phyloP scores from a whole-genome alignment of 2,888 invertebrate species.

The Tenodera sinensis region DNA sequence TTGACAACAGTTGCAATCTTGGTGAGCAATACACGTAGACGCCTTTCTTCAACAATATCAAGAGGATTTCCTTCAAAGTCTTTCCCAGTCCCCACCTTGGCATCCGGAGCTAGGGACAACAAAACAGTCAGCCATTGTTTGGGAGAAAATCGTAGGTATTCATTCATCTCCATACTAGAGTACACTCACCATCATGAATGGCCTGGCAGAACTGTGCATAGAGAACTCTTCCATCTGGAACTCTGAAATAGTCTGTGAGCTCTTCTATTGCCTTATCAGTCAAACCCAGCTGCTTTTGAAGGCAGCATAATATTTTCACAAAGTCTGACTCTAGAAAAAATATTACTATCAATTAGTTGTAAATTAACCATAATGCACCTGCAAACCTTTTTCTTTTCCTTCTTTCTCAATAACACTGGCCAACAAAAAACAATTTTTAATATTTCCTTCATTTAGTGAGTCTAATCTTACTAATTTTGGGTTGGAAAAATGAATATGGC shows the following conservation, averaged over 20 bases:
- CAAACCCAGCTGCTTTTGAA: constrained; percentile 63
- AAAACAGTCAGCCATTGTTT: not conserved
- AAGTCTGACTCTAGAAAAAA: constrained; percentile 63
- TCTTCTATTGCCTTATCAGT: constrained; percentile 69
- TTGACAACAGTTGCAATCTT: constrained; percentile 63
- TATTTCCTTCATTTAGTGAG: too few relatives aligned
- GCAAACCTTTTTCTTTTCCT: too few relatives aligned
- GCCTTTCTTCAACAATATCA: constrained; percentile 62
- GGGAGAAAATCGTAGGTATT: too few relatives aligned
- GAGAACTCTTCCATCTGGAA: constrained; percentile 72
- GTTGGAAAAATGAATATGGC: too few relatives aligned
- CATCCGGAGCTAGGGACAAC: not conserved
- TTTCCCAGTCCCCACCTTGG: constrained; percentile 59
- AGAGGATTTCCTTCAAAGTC: constrained; percentile 63
- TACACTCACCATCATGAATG: constrained; percentile 55
- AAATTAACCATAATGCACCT: too few relatives aligned
- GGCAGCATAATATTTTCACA: constrained; percentile 64
- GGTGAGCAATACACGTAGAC: constrained; percentile 64
- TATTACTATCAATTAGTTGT: too few relatives aligned
- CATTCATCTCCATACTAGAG: not conserved
- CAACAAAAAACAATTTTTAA: too few relatives aligned
- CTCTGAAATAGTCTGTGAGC: constrained; percentile 71
- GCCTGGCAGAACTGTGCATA: constrained; percentile 73
- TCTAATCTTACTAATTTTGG: too few relatives aligned
- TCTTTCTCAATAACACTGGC: too few relatives aligned